Conservation (phyloP, 2,113 vertebrate species). For the Donacobius atricapilla region DNA sequence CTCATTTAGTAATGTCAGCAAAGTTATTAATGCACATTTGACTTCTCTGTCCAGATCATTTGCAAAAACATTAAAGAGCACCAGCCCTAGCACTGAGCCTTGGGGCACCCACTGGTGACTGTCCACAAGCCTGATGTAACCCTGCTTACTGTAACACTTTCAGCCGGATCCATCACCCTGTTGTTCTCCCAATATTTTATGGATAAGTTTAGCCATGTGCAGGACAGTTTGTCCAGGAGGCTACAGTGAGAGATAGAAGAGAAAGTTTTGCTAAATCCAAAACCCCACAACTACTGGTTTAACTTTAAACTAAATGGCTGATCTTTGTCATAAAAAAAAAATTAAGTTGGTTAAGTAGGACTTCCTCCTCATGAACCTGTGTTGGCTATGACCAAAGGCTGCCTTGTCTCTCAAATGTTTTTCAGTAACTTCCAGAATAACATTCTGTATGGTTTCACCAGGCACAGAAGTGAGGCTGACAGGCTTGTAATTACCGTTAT, state of each 20-base stretch:
- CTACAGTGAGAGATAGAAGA: not conserved
- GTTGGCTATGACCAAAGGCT: not conserved
- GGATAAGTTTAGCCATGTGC: not conserved
- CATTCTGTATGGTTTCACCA: not conserved
- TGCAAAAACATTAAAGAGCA: not conserved
- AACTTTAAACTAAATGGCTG: not conserved
- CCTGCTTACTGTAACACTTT: not conserved
- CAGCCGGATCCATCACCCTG: not conserved
- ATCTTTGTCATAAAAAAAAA: not conserved
- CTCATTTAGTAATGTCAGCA: not conserved
- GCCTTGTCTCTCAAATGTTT: not conserved
- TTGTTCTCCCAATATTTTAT: fast-evolving
- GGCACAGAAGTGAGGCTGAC: not conserved
- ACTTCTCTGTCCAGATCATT: not conserved
- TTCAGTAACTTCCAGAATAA: not conserved
- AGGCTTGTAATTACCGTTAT: not conserved
- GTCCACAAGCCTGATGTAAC: not conserved
- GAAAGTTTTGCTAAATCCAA: not conserved
- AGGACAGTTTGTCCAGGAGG: not conserved
- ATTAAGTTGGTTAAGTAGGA: not conserved
- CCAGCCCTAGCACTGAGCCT: not conserved
- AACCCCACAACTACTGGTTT: not conserved
- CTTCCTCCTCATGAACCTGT: fast-evolving
- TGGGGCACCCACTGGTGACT: not conserved
- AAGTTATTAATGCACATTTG: not conserved